These are phyloP conservation scores for Pithys albifrons DNA, from an alignment of 2,113 vertebrate species.

Conservation along the genomic window DNA sequence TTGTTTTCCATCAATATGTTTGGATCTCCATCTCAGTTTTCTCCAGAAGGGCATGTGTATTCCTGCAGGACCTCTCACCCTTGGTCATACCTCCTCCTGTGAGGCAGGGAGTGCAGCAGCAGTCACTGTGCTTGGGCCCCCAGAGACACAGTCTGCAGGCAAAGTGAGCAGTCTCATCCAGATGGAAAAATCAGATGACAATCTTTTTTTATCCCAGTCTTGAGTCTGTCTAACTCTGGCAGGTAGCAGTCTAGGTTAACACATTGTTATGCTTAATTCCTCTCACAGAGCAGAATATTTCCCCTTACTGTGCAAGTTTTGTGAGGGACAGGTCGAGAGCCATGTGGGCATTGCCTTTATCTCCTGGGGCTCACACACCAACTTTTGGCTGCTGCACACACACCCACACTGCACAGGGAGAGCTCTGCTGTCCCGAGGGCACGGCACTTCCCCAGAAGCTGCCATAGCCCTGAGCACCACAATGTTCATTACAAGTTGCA, in stretches of 20 bases:
- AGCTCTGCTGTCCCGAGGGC: neutral
- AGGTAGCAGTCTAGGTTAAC: constrained; percentile 61
- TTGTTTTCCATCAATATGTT: neutral
- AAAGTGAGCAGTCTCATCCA: constrained; percentile 46
- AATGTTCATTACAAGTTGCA: neutral
- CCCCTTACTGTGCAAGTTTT: neutral
- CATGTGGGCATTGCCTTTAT: neutral
- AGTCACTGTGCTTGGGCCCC: neutral
- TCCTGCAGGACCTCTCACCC: fast-evolving
- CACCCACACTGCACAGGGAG: fast-evolving
- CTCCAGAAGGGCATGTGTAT: neutral
- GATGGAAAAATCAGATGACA: constrained; percentile 56
- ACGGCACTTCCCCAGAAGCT: fast-evolving
- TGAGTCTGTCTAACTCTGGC: constrained; percentile 40
- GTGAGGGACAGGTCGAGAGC: neutral
- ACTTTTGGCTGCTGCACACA: neutral
- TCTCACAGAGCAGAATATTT: neutral
- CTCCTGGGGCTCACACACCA: neutral
- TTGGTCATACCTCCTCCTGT: neutral
- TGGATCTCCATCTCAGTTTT: neutral
- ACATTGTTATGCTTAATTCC: constrained; percentile 61
- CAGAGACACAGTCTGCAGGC: neutral
- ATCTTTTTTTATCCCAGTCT: constrained; percentile 61
- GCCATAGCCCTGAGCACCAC: fast-evolving
- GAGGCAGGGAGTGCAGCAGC: neutral